These are phyloP conservation scores for Ferdinandea cuprea DNA, from an alignment of 2,888 invertebrate species.

Conservation along the genomic window DNA sequence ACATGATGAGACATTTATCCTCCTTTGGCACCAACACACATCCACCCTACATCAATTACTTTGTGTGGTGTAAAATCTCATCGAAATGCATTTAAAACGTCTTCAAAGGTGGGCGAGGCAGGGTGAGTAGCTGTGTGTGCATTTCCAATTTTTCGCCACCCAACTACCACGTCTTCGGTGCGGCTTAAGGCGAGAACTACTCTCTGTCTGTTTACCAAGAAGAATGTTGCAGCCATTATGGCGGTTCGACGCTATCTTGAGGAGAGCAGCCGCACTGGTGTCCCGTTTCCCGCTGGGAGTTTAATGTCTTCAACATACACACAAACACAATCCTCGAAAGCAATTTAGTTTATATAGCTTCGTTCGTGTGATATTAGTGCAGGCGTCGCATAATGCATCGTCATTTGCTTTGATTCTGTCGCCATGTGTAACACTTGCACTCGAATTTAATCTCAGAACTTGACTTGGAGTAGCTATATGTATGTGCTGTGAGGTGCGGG, in stretches of 20 bases:
- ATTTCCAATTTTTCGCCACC: constrained; percentile 23
- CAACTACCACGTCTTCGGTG: neutral
- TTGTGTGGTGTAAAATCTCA: constrained; percentile 10
- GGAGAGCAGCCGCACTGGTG: constrained; percentile 5
- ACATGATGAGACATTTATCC: neutral
- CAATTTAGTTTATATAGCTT: constrained; percentile 31
- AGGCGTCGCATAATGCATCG: constrained; percentile 5
- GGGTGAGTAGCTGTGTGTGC: constrained; percentile 7
- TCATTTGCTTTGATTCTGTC: no score
- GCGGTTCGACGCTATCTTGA: neutral
- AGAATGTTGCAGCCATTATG: constrained; percentile 20
- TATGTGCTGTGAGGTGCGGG: no score
- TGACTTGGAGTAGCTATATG: no score
- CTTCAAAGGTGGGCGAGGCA: neutral
- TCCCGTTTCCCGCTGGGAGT: constrained; percentile 23
- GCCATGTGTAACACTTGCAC: neutral
- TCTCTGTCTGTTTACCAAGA: constrained; percentile 17
- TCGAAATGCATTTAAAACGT: constrained; percentile 31
- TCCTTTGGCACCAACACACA: neutral
- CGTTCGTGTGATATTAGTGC: no score
- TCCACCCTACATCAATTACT: neutral
- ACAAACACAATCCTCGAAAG: constrained; percentile 4
- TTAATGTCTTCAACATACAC: neutral
- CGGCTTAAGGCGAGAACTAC: neutral
- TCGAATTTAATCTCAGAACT: constrained; percentile 3